A percentile compares a stretch with the other conserved stretches of the same genome.
Evolutionary conservation across 2,113 vertebrate species (phyloP).

Genomic region (Pungitius pungitius): DNA sequence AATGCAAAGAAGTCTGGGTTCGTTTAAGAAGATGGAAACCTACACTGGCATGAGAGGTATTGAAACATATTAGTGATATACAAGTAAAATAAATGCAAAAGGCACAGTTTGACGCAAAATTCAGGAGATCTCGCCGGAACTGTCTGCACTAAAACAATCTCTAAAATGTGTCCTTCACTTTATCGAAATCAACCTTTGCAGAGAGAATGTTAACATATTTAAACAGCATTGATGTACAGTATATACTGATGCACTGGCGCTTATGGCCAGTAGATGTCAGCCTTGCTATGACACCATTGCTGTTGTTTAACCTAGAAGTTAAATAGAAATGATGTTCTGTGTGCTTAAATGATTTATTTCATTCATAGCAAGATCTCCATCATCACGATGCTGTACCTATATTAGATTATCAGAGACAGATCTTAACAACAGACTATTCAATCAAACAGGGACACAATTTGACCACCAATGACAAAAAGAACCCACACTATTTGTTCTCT

Average conservation of each 20-base stretch:
- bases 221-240: neutral
- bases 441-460: neutral
- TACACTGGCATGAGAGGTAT: too few species aligned
- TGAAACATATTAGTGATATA: too few species aligned
- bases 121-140: too few species aligned
- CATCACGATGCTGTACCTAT: neutral
- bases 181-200: too few species aligned
- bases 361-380: conserved; percentile 13
- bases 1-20: too few species aligned
- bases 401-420: neutral
- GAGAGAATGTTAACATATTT: too few species aligned
- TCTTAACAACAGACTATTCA: neutral
- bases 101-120: too few species aligned
- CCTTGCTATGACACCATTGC: conserved; percentile 34
- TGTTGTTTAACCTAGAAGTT: conserved; percentile 9
- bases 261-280: conserved; percentile 70
- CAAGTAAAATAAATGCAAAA: too few species aligned
- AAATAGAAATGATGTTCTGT: neutral
- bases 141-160: too few species aligned
- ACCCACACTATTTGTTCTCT: neutral
- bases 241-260: conserved; percentile 27
- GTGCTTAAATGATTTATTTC: conserved; percentile 17
- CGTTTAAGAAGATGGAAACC: too few species aligned
- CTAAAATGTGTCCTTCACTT: too few species aligned
- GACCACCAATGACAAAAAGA: neutral